phyloP scores from a whole-genome alignment of 2,888 invertebrate genomes.

The Pristionchus mayeri region DNA sequence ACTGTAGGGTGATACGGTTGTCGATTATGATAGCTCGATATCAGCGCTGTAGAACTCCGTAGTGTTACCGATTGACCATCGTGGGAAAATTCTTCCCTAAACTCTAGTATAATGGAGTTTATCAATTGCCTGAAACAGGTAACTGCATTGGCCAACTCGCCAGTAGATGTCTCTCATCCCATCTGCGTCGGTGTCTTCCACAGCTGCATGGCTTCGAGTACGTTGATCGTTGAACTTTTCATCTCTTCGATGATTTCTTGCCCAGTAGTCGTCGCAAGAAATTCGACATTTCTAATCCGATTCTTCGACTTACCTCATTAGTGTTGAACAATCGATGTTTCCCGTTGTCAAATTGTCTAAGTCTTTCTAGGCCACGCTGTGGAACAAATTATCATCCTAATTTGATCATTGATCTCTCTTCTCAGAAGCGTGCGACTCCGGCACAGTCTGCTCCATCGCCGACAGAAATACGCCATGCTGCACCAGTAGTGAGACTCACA shows the following conservation, averaged over 20 bases:
- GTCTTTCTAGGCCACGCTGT: neutral
- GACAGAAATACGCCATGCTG: conserved; percentile 30
- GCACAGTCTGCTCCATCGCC: neutral
- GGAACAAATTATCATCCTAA: no score
- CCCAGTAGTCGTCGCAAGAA: no score
- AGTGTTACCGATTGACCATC: no score
- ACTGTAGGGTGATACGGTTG: neutral
- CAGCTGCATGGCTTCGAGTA: conserved; percentile 43
- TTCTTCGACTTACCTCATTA: no score
- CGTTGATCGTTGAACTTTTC: conserved; percentile 12
- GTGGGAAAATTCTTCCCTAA: no score
- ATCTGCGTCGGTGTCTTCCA: conserved; percentile 37
- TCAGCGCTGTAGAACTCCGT: no score
- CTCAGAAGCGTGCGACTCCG: neutral
- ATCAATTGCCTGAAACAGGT: neutral
- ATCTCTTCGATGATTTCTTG: no score
- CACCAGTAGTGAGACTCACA: conserved; percentile 25
- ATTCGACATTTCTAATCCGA: no score
- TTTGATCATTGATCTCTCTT: conserved; percentile 24
- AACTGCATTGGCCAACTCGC: neutral
- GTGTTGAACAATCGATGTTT: no score
- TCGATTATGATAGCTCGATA: neutral
- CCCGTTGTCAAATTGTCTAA: no score
- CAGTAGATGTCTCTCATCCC: conserved; percentile 4
- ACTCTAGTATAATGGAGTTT: no score